phyloP scores from a whole-genome alignment of 2,888 invertebrate genomes.

The Maniola hyperantus region DNA sequence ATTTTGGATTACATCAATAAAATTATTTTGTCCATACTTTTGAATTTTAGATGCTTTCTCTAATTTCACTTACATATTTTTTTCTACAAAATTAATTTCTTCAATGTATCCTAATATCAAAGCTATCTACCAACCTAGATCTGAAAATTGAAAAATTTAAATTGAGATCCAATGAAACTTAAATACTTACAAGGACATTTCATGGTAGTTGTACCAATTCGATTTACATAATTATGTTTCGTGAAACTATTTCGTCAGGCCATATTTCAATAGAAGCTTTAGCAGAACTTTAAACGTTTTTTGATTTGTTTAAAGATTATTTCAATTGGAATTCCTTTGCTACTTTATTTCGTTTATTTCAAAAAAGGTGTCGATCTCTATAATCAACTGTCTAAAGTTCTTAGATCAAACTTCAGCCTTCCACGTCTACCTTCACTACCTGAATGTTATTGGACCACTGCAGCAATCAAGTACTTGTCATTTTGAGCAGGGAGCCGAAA shows the following conservation, averaged over 20 bases:
- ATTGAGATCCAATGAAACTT: conserved; percentile 1
- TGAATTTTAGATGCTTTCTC: background rate
- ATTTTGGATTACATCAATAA: too few relatives aligned
- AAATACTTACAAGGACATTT: conserved; percentile 16
- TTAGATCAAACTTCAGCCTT: too few relatives aligned
- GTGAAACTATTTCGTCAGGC: conserved; percentile 4
- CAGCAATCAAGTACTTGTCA: background rate
- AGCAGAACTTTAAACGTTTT: background rate
- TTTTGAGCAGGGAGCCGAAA: too few relatives aligned
- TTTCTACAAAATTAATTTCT: background rate
- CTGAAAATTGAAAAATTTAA: background rate
- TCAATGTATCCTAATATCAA: background rate
- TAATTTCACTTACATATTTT: background rate
- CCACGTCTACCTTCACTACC: too few relatives aligned
- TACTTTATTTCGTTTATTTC: background rate
- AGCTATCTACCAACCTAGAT: conserved; percentile 6
- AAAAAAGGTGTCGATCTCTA: background rate
- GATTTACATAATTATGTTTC: conserved; percentile 12
- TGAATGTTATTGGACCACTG: background rate
- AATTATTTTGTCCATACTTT: too few relatives aligned
- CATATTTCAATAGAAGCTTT: background rate
- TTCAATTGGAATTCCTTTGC: conserved; percentile 1
- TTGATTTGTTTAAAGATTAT: background rate
- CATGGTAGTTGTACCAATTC: background rate
- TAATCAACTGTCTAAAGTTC: too few relatives aligned